Base-by-base conservation (phyloP, 2,113 vertebrate genomes). In the Mobula birostris region DNA sequence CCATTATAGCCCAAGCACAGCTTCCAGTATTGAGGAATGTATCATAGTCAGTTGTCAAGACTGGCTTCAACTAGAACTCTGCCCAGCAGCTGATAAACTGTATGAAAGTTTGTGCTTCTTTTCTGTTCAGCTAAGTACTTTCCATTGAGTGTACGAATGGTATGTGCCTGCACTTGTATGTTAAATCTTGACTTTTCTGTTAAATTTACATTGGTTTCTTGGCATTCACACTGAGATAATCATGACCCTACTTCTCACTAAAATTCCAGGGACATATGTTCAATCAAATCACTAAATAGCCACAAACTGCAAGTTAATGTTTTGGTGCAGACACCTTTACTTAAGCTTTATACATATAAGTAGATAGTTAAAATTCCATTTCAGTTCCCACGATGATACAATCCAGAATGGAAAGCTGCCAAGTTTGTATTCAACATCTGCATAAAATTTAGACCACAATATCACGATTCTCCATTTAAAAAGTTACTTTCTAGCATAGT, bases 311-410 rank as follows among this genome's bases (percentile, higher is more conserved):
- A 48, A 17, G 68, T 36, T 93, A 21, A 15, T 74, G 21, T 74
- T 93, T 92, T 93, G 90, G 70, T 93, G 70, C 70, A 93, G 70
- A 74, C 19, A 76, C 68, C 36, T 56, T 93, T 72, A 74, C 90
- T 56, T 93, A 93, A 93, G 70, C 68, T 93, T 72, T 76, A 48
- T 74, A 74, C 68, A 66, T 32, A 32, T 74, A 93, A 15, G 5
- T 93, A 93, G 91, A 93, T 76, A 93, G 19, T 72, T 93, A 93
- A 74, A 93, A 93, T 93, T 92, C 36, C 36, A 93, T 93, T 93
- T 93, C 36, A 48, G 68, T 56, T 93, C 91, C 32, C 91, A 74
- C 12, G 68, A 90, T 93, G 68, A 93, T 48, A 76, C 36, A 76
- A 40, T 93, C 40, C 70, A 48, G 91, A 93, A 93, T 74, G 91